These are phyloP conservation scores for Probaryconus sp. DNA, from an alignment of 1,140 invertebrate species.

Conservation along the genomic window DNA sequence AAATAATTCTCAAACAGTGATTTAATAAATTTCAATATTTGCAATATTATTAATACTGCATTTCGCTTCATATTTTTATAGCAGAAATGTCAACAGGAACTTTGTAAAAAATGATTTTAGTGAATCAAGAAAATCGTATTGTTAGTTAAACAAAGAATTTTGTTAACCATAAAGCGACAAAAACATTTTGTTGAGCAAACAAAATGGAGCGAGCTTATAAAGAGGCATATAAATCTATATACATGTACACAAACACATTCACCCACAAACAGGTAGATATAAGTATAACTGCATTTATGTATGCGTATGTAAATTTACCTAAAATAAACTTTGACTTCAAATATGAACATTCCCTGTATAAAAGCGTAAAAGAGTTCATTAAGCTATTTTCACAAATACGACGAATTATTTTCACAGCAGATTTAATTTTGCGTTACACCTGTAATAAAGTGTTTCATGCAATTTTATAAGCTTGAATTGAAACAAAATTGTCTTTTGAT, in stretches of 20 bases:
- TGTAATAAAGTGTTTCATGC: neutral
- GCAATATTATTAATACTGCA: too few species aligned
- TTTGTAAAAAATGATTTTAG: neutral
- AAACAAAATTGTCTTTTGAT: too few species aligned
- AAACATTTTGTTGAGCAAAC: slow-evolving; percentile 31
- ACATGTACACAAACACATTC: too few species aligned
- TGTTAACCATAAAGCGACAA: slow-evolving; percentile 20
- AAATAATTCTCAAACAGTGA: too few species aligned
- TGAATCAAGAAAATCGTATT: slow-evolving; percentile 9
- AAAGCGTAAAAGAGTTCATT: slow-evolving; percentile 30
- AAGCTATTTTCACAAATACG: neutral
- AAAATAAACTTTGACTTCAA: slow-evolving; percentile 25
- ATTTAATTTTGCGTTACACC: neutral
- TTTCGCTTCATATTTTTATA: too few species aligned
- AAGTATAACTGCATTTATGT: slow-evolving; percentile 23
- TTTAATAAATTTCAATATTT: too few species aligned
- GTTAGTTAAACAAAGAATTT: slow-evolving; percentile 1
- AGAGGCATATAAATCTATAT: slow-evolving; percentile 10
- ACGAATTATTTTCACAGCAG: slow-evolving; percentile 2
- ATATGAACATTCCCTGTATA: slow-evolving; percentile 24
- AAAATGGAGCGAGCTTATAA: slow-evolving; percentile 1
- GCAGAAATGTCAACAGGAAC: too few species aligned
- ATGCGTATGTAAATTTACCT: slow-evolving; percentile 17
- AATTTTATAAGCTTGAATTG: too few species aligned
- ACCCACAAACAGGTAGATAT: too few species aligned